Percentiles rank a stretch among this genome's conserved stretches.
phyloP scores from a whole-genome alignment of 2,113 vertebrate species.

The Turnix velox region DNA sequence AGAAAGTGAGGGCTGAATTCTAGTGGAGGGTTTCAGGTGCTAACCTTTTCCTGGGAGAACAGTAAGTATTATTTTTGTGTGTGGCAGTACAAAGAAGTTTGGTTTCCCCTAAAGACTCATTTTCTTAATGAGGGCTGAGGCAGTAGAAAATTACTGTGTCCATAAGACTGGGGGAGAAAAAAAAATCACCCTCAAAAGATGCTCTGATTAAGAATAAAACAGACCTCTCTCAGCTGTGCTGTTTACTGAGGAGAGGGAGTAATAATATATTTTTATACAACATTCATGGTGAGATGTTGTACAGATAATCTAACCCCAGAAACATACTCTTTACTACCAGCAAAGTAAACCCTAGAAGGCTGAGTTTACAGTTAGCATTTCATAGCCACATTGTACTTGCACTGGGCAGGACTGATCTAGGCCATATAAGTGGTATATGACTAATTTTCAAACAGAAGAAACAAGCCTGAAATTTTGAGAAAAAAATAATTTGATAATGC shows the following conservation, averaged over 20 bases:
- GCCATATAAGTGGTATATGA: background rate
- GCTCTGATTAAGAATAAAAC: background rate
- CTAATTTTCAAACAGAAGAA: background rate
- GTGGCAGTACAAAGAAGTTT: background rate
- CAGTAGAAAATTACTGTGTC: background rate
- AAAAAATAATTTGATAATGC: background rate
- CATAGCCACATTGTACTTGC: background rate
- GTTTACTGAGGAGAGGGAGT: background rate
- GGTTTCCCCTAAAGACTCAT: background rate
- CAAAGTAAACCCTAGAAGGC: background rate
- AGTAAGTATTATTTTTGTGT: background rate
- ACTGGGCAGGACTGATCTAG: background rate
- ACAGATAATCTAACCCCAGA: background rate
- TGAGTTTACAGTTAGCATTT: background rate
- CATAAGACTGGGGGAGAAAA: background rate
- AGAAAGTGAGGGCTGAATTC: background rate
- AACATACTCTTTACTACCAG: accelerated
- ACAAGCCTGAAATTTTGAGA: background rate
- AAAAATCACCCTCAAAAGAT: background rate
- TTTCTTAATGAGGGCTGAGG: background rate
- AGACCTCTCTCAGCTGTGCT: background rate
- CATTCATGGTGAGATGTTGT: background rate
- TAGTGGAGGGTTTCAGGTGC: background rate
- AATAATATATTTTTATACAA: background rate
- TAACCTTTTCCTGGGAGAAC: background rate